These are phyloP conservation scores for Gorsachius goisagi DNA, from an alignment of 2,113 vertebrate genomes.

Conservation along the genomic window DNA sequence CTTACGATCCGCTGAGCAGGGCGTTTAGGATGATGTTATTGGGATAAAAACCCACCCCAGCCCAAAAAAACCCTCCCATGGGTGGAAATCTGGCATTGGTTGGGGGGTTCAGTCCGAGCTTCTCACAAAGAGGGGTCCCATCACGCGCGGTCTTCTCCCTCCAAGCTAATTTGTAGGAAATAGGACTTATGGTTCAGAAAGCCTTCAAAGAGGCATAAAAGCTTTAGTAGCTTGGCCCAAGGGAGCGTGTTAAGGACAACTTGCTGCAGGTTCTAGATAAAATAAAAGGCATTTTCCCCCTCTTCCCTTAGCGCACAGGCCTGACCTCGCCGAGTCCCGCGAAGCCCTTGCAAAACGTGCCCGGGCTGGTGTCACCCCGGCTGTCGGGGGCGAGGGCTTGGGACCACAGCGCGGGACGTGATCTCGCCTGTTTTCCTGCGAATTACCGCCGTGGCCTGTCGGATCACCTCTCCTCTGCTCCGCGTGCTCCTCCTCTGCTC, in stretches of 20 bases:
- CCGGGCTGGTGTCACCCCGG: neutral
- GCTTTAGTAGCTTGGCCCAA: accelerated
- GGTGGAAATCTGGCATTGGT: accelerated
- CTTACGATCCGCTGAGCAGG: neutral
- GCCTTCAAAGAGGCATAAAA: neutral
- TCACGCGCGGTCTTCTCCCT: neutral
- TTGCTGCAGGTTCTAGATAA: neutral
- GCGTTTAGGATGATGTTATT: neutral
- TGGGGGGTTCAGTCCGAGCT: neutral
- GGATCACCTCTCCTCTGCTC: neutral
- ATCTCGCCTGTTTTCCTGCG: neutral
- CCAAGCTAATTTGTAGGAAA: neutral
- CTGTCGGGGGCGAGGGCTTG: neutral
- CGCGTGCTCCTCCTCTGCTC: neutral
- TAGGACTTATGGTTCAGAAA: neutral
- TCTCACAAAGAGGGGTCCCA: neutral
- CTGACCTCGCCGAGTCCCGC: neutral
- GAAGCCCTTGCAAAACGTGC: neutral
- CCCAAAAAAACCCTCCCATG: neutral
- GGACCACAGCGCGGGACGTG: neutral
- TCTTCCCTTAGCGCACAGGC: neutral
- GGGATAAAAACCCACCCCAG: neutral
- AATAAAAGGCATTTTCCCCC: neutral
- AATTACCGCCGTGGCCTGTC: neutral
- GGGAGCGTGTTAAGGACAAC: neutral